Percentiles rank a stretch among this genome's conserved stretches.
Evolutionary conservation across 1,140 invertebrate species (phyloP).

Genomic region (Aricia agestis): DNA sequence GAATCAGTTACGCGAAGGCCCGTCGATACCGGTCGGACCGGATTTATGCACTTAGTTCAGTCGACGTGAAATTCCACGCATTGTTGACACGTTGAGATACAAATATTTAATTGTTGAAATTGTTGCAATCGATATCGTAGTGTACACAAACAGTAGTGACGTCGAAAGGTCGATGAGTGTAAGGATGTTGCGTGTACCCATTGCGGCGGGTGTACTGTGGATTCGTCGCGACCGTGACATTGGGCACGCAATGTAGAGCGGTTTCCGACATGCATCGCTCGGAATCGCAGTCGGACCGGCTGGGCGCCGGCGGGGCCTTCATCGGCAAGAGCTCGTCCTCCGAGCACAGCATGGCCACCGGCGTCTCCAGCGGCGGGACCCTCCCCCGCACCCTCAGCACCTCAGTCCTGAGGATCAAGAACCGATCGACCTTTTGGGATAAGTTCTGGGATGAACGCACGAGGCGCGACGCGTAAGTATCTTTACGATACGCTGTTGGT

Average conservation of each 20-base stretch:
- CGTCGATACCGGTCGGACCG: constrained; percentile 59
- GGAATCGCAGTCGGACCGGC: constrained; percentile 71
- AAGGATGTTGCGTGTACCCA: not conserved
- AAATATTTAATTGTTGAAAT: constrained; percentile 13
- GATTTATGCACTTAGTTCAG: constrained; percentile 35
- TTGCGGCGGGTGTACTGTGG: not conserved
- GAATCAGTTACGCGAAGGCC: constrained; percentile 29
- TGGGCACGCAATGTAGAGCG: constrained; percentile 51
- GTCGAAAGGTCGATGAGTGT: not conserved
- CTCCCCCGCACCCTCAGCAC: constrained; percentile 87
- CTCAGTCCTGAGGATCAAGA: constrained; percentile 85
- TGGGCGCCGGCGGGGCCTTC: constrained; percentile 53
- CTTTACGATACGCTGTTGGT: not conserved
- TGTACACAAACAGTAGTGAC: not conserved
- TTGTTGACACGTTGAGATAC: not conserved
- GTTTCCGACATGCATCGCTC: constrained; percentile 73
- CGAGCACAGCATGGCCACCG: constrained; percentile 75
- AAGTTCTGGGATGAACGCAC: constrained; percentile 85
- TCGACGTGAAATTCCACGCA: constrained; percentile 6
- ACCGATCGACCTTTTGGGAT: constrained; percentile 87
- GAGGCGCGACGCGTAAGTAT: constrained; percentile 82
- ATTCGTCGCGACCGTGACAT: constrained; percentile 33
- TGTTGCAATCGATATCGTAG: constrained; percentile 14
- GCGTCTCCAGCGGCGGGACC: constrained; percentile 66
- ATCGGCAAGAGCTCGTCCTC: constrained; percentile 70